Base-by-base conservation (phyloP, 2,113 vertebrate genomes). In the Apistogramma diplotaenia region DNA sequence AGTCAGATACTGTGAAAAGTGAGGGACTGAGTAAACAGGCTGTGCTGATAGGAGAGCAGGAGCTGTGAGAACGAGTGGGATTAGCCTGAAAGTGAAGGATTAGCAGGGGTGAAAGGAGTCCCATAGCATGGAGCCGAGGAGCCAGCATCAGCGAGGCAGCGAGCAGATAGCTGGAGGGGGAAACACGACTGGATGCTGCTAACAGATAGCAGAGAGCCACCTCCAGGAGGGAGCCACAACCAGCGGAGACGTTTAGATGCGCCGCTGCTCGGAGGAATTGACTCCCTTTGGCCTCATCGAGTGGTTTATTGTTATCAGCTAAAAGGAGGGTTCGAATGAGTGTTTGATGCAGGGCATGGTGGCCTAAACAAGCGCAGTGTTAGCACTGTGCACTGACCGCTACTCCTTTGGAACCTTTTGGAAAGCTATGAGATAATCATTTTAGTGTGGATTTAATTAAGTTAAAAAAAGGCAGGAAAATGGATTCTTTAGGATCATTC, bases 51-150 rank as follows among this genome's bases (percentile, higher is more conserved):
- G 33, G 43, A 37, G 58, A 60, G 59, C 27, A 8, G 51, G 77
- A 84, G 82, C 78, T 79, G 83, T 4, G 40, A 59, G 87, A 85
- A 79, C 35, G 67, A 84, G 88, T 75, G 46, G 88, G 86, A 91
- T 89, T 89, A 91, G 73, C 51, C 62, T 33, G 12, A 86, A 88
- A 90, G 73, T 85, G 78, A 88, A 78, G 82, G 86, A 91, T 91
- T 91, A 92, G 76, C 73, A 8, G 70, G 61, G 76, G 61, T 91
- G 80, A 84, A 89, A 89, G 78, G 57, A 82, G 82, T 81, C 76
- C 72, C 78, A 40, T 76, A 87, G 80, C 60, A 76, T 67, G 73
- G 78, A 79, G 75, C 62, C 19, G 61, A 76, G 76, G 51, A 87
- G 65, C 70, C 77, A 65, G 75, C 84, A 62, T 85, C 83, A 86